Percentiles rank a stretch among this genome's conserved stretches.
These are phyloP conservation scores for Enhydra lutris DNA, from an alignment of 2,113 vertebrate species.

Conservation along the genomic window DNA sequence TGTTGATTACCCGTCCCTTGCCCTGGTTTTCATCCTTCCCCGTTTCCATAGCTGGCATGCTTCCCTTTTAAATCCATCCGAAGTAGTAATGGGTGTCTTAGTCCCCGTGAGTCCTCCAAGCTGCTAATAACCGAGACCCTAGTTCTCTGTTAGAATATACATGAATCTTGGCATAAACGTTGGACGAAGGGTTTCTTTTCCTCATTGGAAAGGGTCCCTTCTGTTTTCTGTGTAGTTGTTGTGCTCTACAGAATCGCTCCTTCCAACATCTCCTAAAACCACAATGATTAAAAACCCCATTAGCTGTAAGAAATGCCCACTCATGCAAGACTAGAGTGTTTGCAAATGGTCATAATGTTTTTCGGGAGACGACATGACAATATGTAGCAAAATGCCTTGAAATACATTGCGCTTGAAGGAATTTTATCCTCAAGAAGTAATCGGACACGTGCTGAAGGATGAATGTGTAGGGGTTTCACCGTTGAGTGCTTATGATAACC, in stretches of 20 bases:
- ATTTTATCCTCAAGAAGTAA: not conserved
- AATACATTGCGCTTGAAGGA: fast-evolving
- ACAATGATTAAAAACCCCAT: not conserved
- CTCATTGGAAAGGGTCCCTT: not conserved
- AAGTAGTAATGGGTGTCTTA: fast-evolving
- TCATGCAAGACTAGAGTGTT: fast-evolving
- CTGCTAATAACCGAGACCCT: fast-evolving
- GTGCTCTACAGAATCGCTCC: too few species aligned
- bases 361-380: fast-evolving
- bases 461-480: fast-evolving
- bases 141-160: not conserved
- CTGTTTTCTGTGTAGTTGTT: not conserved
- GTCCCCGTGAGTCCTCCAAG: not conserved
- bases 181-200: fast-evolving
- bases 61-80: fast-evolving
- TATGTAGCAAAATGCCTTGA: too few species aligned
- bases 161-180: fast-evolving
- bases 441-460: fast-evolving
- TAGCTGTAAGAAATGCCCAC: not conserved
- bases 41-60: fast-evolving
- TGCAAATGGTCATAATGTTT: not conserved
- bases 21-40: not conserved
- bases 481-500: fast-evolving
- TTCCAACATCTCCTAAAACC: not conserved
- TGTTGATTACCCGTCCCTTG: fast-evolving